A percentile compares a stretch with the other conserved stretches of the same genome.
These are phyloP conservation scores for Osmerus mordax DNA, from an alignment of 2,113 vertebrate genomes.

Conservation along the genomic window DNA sequence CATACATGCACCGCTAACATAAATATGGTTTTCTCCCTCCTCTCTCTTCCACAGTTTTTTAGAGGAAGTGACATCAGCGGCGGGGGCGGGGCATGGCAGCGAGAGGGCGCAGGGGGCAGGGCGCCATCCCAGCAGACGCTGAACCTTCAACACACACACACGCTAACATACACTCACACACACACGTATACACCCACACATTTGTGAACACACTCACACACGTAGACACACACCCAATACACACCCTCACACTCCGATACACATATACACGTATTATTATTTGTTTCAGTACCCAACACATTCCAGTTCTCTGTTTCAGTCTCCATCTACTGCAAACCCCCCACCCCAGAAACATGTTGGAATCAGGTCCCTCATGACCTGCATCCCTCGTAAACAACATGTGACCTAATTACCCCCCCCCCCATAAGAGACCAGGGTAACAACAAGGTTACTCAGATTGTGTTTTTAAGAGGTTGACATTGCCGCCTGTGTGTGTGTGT, in stretches of 20 bases:
- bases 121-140: conserved; percentile 63
- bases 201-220: neutral
- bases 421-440: no score
- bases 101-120: conserved; percentile 48
- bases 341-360: no score
- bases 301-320: conserved; percentile 54
- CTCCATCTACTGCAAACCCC: no score
- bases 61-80: conserved; percentile 67
- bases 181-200: neutral
- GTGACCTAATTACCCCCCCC: no score
- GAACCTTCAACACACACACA: conserved; percentile 24
- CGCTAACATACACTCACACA: neutral
- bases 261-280: conserved; percentile 37
- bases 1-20: neutral
- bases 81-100: conserved; percentile 33
- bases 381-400: no score
- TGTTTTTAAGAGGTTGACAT: no score
- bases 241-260: conserved; percentile 83
- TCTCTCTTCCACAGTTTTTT: conserved; percentile 60
- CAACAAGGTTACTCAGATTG: no score
- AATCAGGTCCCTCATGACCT: no score
- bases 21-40: neutral
- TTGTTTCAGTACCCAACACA: conserved; percentile 58
- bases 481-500: no score
- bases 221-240: conserved; percentile 82